A percentile compares a stretch with the other conserved stretches of the same genome.
Conservation (phyloP, 1,140 invertebrate species). For the Dryas iulia region DNA sequence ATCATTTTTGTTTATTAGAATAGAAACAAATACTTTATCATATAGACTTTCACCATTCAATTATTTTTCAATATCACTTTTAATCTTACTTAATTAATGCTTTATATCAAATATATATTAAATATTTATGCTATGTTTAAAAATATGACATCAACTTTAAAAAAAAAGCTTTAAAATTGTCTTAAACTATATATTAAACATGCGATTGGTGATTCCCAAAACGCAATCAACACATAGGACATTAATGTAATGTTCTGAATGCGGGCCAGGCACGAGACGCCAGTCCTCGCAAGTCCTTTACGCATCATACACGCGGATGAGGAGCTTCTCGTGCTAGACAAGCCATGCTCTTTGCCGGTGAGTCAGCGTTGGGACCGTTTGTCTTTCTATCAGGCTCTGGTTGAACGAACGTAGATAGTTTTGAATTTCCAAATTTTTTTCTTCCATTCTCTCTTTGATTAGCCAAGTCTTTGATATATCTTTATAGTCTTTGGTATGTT, state of each 20-base stretch:
- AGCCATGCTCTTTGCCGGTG: constrained; percentile 94
- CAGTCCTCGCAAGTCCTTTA: constrained; percentile 87
- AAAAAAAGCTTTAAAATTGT: not conserved
- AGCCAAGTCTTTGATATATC: too few relatives aligned
- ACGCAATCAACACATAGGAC: constrained; percentile 49
- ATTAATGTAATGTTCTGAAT: constrained; percentile 54
- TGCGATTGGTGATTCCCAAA: constrained; percentile 22
- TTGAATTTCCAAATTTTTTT: not conserved
- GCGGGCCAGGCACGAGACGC: constrained; percentile 87
- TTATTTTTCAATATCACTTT: constrained; percentile 2
- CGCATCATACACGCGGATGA: constrained; percentile 90
- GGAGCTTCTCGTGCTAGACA: constrained; percentile 92
- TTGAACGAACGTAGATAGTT: constrained; percentile 3
- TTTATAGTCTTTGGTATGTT: not conserved
- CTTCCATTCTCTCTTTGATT: not conserved
- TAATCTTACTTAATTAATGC: not conserved
- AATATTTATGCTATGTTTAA: not conserved
- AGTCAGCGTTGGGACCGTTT: constrained; percentile 72
- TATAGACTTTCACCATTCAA: not conserved
- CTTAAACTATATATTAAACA: not conserved
- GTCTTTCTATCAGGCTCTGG: constrained; percentile 51
- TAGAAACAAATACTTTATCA: not conserved
- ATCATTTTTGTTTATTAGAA: not conserved
- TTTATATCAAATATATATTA: not conserved
- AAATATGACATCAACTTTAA: not conserved